Evolutionary conservation across 2,888 invertebrate species (phyloP).

Genomic region (Euzophera pinguis): DNA sequence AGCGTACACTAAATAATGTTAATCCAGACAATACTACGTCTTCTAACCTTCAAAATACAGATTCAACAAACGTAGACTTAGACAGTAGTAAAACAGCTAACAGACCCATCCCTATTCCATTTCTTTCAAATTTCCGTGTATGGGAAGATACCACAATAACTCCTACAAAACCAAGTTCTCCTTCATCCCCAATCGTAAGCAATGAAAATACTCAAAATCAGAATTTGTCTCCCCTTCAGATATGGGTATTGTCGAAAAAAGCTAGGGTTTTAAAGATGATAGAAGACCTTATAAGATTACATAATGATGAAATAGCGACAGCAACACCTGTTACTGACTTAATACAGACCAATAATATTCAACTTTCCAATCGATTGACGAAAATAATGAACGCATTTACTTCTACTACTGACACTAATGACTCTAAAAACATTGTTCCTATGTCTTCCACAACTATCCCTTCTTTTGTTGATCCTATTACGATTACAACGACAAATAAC

Average conservation of each 20-base stretch:
- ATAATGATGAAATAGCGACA: conserved; percentile 65
- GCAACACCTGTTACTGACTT: conserved; percentile 51
- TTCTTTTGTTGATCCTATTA: conserved; percentile 33
- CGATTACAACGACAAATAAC: conserved; percentile 24
- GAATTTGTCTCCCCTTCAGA: conserved; percentile 56
- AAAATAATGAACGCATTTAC: conserved; percentile 63
- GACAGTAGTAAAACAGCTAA: conserved; percentile 42
- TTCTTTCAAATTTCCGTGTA: conserved; percentile 52
- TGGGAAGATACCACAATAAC: conserved; percentile 1
- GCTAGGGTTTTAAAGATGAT: conserved; percentile 73
- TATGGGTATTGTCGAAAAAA: conserved; percentile 72
- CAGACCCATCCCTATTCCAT: conserved; percentile 46
- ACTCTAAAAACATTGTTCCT: conserved; percentile 25
- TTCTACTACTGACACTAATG: conserved; percentile 41
- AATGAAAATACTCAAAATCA: conserved; percentile 27
- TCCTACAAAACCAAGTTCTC: neutral
- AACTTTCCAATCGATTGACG: conserved; percentile 57
- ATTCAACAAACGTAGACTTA: conserved; percentile 23
- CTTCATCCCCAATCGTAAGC: neutral
- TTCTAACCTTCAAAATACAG: conserved; percentile 37
- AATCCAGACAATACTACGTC: conserved; percentile 30
- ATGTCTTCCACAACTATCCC: conserved; percentile 27
- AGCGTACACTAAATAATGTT: conserved; percentile 22
- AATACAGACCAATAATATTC: conserved; percentile 43
- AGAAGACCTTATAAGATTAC: conserved; percentile 67